Percentiles rank a stretch among this genome's conserved stretches.
phyloP scores from a whole-genome alignment of 2,797 vertebrate species.

The Varecia variegata region DNA sequence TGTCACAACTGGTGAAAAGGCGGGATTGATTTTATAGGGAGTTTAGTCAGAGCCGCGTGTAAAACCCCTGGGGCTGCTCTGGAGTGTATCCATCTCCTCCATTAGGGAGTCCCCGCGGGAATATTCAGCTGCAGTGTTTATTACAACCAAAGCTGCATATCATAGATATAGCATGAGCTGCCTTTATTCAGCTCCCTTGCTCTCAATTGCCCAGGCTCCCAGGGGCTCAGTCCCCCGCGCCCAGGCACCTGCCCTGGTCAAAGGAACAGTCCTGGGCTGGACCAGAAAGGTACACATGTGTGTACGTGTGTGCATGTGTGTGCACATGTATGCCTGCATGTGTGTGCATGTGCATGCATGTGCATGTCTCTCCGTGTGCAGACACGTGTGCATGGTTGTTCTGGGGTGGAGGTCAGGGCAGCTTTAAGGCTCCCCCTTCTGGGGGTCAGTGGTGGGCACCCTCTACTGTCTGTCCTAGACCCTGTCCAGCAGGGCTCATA shows the following conservation, averaged over 20 bases:
- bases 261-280: not conserved
- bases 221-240: not conserved
- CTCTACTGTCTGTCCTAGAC: not conserved
- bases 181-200: not conserved
- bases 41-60: conserved; percentile 81
- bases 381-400: not conserved
- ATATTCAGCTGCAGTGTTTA: conserved; percentile 72
- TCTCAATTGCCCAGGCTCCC: not conserved
- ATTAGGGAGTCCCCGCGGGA: conserved; percentile 79
- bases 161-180: conserved; percentile 11
- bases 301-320: too few relatives aligned
- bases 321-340: rapidly evolving
- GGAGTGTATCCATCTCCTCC: conserved; percentile 80
- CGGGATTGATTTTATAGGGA: conserved; percentile 84
- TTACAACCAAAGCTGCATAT: conserved; percentile 68
- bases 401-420: not conserved
- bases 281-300: not conserved
- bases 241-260: not conserved
- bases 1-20: conserved; percentile 84
- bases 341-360: too few relatives aligned
- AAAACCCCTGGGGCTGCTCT: conserved; percentile 79
- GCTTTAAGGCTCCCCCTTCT: not conserved
- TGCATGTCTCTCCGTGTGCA: too few relatives aligned
- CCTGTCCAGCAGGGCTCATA: not conserved
- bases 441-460: not conserved